Evolutionary conservation across 1,140 invertebrate species (phyloP).

Genomic region (Drosophila ananassae): DNA sequence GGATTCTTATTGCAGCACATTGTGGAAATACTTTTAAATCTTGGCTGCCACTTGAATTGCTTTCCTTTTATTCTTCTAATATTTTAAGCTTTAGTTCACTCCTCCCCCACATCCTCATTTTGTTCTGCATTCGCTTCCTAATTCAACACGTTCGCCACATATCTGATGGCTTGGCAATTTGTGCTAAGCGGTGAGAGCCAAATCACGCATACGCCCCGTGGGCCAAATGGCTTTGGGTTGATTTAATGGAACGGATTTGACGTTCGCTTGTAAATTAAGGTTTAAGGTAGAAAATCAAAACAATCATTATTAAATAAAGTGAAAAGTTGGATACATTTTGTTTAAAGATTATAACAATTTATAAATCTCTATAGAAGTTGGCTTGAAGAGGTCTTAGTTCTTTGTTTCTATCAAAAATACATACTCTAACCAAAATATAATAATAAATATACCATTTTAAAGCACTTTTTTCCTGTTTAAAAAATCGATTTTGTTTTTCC

Average conservation of each 20-base stretch:
- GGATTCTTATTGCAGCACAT: conserved; percentile 81
- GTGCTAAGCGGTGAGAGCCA: conserved; percentile 37
- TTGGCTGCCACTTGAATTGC: conserved; percentile 73
- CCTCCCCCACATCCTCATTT: neutral
- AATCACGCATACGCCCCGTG: conserved; percentile 67
- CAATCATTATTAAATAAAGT: no score
- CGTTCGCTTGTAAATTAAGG: neutral
- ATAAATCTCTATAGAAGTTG: no score
- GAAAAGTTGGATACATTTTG: no score
- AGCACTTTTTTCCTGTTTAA: conserved; percentile 10
- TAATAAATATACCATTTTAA: neutral
- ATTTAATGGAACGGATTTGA: conserved; percentile 12
- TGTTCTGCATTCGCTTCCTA: conserved; percentile 27
- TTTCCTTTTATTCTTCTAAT: conserved; percentile 70
- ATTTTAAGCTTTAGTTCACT: conserved; percentile 63
- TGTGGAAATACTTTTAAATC: conserved; percentile 82
- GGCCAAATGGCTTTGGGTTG: conserved; percentile 14
- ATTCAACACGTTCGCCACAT: conserved; percentile 59
- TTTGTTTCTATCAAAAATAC: no score
- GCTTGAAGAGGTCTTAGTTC: no score
- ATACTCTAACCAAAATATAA: no score
- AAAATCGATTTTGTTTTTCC: conserved; percentile 38
- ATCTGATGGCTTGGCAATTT: conserved; percentile 28
- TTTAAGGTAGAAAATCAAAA: neutral
- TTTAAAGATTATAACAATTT: no score